Evolutionary conservation across 2,888 invertebrate genomes (phyloP).

Genomic region (Artemia sinica): DNA sequence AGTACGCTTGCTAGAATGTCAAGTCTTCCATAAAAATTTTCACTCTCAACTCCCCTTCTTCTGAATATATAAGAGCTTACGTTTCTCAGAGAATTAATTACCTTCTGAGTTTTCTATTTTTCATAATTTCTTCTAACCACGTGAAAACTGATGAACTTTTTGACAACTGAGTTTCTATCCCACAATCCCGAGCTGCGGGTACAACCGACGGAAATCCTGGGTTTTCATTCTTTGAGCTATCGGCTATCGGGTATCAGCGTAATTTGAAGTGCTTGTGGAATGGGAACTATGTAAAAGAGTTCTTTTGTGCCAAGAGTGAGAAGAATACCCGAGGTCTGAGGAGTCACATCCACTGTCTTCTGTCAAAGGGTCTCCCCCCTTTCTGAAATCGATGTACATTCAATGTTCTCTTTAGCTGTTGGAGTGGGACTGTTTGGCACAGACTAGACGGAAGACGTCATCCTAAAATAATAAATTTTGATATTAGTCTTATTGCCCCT

Average conservation of each 20-base stretch:
- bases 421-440: neutral
- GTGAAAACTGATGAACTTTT: neutral
- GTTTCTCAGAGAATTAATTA: too few relatives aligned
- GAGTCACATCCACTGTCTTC: constrained; percentile 13
- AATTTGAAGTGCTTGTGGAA: too few relatives aligned
- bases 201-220: neutral
- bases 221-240: neutral
- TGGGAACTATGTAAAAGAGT: too few relatives aligned
- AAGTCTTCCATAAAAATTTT: neutral
- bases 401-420: neutral
- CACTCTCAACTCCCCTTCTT: neutral
- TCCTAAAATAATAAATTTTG: neutral
- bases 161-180: neutral
- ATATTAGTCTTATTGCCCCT: neutral
- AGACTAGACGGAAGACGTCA: neutral
- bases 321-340: neutral
- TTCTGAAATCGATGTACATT: neutral
- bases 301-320: neutral
- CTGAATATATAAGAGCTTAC: too few relatives aligned
- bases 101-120: neutral
- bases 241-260: neutral
- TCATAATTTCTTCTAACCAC: neutral
- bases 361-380: neutral
- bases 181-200: neutral
- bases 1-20: too few relatives aligned